Percentiles rank a stretch among this genome's conserved stretches.
These are phyloP conservation scores for Incurvaria masculella DNA, from an alignment of 2,888 invertebrate genomes.

Conservation along the genomic window DNA sequence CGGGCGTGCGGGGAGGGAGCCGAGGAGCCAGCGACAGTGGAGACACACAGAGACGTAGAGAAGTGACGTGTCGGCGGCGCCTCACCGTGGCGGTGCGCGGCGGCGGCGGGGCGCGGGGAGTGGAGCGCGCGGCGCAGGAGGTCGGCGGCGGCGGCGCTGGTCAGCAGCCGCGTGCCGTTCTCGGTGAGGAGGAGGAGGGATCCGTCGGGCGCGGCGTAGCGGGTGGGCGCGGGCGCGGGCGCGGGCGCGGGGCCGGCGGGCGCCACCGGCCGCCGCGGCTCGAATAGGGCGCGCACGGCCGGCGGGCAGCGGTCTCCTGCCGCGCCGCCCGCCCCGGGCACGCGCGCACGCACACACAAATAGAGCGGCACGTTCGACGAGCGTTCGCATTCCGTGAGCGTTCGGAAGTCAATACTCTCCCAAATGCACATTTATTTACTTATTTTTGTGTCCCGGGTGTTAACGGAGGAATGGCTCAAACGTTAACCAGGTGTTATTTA, in stretches of 20 bases:
- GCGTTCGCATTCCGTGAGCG: no score
- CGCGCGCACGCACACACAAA: background rate
- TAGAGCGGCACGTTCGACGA: background rate
- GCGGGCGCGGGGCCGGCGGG: conserved; percentile 36
- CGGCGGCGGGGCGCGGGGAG: conserved; percentile 52
- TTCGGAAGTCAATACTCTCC: no score
- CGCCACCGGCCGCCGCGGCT: conserved; percentile 39
- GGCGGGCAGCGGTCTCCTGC: conserved; percentile 49
- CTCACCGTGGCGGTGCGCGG: conserved; percentile 45
- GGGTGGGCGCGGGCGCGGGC: conserved; percentile 52
- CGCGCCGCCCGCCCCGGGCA: conserved; percentile 40
- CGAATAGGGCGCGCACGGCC: conserved; percentile 55
- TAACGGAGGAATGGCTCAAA: no score
- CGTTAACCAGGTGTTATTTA: no score
- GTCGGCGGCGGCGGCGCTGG: conserved; percentile 51
- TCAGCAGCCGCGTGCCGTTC: conserved; percentile 60
- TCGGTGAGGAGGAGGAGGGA: conserved; percentile 62
- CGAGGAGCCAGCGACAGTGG: background rate
- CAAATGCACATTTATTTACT: no score
- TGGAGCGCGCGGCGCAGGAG: conserved; percentile 53
- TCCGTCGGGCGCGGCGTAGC: conserved; percentile 60
- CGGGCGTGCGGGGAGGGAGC: conserved; percentile 3
- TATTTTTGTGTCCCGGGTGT: no score
- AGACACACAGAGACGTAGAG: conserved; percentile 1
- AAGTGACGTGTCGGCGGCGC: conserved; percentile 27